These are phyloP conservation scores for Yponomeuta evonymella DNA, from an alignment of 2,888 invertebrate species.

Conservation along the genomic window DNA sequence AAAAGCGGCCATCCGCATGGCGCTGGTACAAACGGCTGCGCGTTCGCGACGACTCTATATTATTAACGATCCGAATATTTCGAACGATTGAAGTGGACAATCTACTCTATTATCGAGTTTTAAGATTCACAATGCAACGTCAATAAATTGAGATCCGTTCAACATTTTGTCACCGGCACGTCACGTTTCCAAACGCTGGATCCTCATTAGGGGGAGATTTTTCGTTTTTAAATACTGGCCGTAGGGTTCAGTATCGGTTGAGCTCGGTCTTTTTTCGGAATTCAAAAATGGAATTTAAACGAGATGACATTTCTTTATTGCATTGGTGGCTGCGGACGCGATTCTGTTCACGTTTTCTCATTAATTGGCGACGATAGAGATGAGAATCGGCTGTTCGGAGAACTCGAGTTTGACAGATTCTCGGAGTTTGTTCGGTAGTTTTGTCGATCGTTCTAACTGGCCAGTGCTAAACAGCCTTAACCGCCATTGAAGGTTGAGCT, in stretches of 20 bases:
- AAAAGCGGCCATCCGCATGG: slow-evolving; percentile 68
- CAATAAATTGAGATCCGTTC: slow-evolving; percentile 37
- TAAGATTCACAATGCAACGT: slow-evolving; percentile 38
- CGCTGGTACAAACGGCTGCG: slow-evolving; percentile 62
- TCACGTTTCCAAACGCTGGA: slow-evolving; percentile 49
- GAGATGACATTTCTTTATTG: slow-evolving; percentile 62
- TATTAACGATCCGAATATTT: slow-evolving; percentile 40
- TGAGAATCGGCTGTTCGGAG: slow-evolving; percentile 43
- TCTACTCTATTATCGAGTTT: slow-evolving; percentile 30
- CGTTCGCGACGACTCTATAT: slow-evolving; percentile 64
- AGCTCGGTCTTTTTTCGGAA: slow-evolving; percentile 35
- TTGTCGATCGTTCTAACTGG: slow-evolving; percentile 22
- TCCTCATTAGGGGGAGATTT: slow-evolving; percentile 59
- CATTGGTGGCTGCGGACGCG: slow-evolving; percentile 34
- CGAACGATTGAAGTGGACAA: slow-evolving; percentile 32
- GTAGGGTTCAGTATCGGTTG: slow-evolving; percentile 46
- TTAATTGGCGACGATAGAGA: slow-evolving; percentile 49
- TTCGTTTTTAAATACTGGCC: slow-evolving; percentile 47
- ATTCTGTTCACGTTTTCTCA: slow-evolving; percentile 44
- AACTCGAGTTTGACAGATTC: slow-evolving; percentile 45
- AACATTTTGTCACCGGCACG: slow-evolving; percentile 65
- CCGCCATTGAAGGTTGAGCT: slow-evolving; percentile 1
- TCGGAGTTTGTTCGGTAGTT: slow-evolving; percentile 36
- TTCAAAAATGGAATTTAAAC: slow-evolving; percentile 66
- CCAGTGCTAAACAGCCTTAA: slow-evolving; percentile 25